Evolutionary conservation across 2,888 invertebrate species (phyloP), one percentile per base, ranked within the genome.

Genomic region (Nasonia oneida): DNA sequence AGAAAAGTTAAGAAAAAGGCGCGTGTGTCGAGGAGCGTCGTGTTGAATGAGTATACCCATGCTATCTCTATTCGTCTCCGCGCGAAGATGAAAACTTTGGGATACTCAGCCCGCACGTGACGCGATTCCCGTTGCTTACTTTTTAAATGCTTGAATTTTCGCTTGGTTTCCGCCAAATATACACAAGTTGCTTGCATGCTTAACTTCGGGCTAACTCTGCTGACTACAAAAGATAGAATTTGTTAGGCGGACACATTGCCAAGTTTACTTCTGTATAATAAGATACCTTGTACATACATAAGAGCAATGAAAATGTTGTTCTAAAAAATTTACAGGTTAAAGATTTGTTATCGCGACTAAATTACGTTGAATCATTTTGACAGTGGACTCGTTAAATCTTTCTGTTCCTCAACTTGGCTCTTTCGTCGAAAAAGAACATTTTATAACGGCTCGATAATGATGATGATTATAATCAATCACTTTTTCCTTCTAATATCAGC

Each of bases 1-100:
- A 73, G 57, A 23, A 73, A 73, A 81, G 81, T 81, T 73, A 81
- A 53, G 39, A 70, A 79, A 39, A 79, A 67, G 50, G 57, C 73
- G 53, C 47, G 81, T 29, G 18, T 6, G 18, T 14, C n/a, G 18
- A 23, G 14, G 39, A 71, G n/a, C 71, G 50, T 67, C 42, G 42
- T 23, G n/a, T 64, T 42, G 67, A 79, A 73, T 67, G 71, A 64
- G 29, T 64, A 10, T 2, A 39, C 67, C 5, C 23, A 8, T 3
- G 12, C 57, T 1, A 1, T 39, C 14, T 42, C 74, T 33, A 74
- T 71, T 71, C 80, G 39, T 71, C 53, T 57, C 47, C 47, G 39
- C 23, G 8, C 29, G 14, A 23, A 4, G 37, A 82, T 37, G 8
- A 82, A 75, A 75, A 75, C 50, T 82, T 75, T 5, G 5, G 73